A percentile compares a stretch with the other conserved stretches of the same genome.
Conservation (phyloP, 2,888 invertebrate species). For the Acleris laterana region DNA sequence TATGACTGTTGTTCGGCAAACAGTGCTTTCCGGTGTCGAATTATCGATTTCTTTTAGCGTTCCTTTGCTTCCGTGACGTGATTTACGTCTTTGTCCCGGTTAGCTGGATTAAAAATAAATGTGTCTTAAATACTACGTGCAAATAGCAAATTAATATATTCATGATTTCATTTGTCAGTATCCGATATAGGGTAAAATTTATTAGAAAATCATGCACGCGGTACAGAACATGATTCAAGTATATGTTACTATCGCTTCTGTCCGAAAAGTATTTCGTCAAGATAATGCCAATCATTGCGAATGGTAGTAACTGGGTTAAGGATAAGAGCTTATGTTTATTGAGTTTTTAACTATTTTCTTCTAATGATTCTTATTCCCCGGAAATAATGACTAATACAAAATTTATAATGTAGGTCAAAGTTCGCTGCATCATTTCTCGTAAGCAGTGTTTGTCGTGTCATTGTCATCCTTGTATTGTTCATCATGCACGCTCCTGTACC, state of each 20-base stretch:
- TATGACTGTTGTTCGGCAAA: constrained; percentile 10
- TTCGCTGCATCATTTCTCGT: too few species aligned
- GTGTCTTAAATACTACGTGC: background rate
- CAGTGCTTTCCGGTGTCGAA: constrained; percentile 29
- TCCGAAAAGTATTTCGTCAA: background rate
- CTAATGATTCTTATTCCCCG: too few species aligned
- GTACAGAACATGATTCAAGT: too few species aligned
- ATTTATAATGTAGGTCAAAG: too few species aligned
- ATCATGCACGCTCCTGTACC: too few species aligned
- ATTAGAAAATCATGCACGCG: too few species aligned
- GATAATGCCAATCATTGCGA: constrained; percentile 32
- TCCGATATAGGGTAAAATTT: too few species aligned
- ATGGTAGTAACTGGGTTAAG: constrained; percentile 16
- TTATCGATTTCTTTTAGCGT: constrained; percentile 23
- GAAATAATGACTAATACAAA: too few species aligned
- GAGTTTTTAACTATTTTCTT: background rate
- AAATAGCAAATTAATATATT: constrained; percentile 5
- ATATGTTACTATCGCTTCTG: background rate
- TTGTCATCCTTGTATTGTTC: too few species aligned
- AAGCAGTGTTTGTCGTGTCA: too few species aligned
- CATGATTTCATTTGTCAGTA: too few species aligned
- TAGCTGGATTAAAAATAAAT: constrained; percentile 2
- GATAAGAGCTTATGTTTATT: constrained; percentile 15
- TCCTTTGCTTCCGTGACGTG: constrained; percentile 12
- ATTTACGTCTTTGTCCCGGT: constrained; percentile 20